Conservation (phyloP, 1,140 invertebrate genomes). For the Drosophila sp. region DNA sequence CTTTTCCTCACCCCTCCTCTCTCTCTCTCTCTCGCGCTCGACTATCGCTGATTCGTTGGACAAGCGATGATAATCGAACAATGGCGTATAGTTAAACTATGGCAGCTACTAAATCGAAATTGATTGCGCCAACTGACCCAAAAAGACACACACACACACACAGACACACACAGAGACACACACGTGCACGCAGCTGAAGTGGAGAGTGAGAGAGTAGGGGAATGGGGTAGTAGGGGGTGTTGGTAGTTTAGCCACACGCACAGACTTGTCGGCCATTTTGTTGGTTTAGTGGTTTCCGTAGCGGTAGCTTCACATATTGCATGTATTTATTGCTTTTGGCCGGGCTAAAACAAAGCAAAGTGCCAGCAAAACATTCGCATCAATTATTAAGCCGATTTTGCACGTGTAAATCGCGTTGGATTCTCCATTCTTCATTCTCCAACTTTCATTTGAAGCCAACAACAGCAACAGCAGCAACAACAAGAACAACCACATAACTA, state of each 20-base stretch:
- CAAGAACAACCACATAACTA: slow-evolving; percentile 38
- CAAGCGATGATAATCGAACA: slow-evolving; percentile 68
- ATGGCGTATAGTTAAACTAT: slow-evolving; percentile 61
- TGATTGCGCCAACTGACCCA: slow-evolving; percentile 67
- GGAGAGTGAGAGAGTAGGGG: background rate
- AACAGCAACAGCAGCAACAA: slow-evolving; percentile 10
- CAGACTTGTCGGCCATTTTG: slow-evolving; percentile 56
- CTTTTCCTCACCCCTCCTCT: background rate
- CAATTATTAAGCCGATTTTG: slow-evolving; percentile 57
- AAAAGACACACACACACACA: slow-evolving; percentile 36
- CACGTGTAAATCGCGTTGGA: slow-evolving; percentile 47
- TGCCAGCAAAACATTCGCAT: slow-evolving; percentile 50
- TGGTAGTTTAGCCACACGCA: slow-evolving; percentile 31
- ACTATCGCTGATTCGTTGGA: background rate
- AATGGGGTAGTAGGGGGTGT: no score
- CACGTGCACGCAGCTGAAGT: no score
- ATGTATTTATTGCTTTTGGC: slow-evolving; percentile 50
- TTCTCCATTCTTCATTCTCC: no score
- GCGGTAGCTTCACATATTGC: slow-evolving; percentile 25
- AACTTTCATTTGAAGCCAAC: slow-evolving; percentile 8
- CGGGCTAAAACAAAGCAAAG: slow-evolving; percentile 49
- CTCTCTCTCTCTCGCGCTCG: background rate
- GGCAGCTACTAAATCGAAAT: slow-evolving; percentile 71
- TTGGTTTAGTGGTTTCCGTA: slow-evolving; percentile 42
- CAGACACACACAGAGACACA: background rate